Conservation (phyloP, 2,888 invertebrate species). For the Prosopocoilus inquinatus region DNA sequence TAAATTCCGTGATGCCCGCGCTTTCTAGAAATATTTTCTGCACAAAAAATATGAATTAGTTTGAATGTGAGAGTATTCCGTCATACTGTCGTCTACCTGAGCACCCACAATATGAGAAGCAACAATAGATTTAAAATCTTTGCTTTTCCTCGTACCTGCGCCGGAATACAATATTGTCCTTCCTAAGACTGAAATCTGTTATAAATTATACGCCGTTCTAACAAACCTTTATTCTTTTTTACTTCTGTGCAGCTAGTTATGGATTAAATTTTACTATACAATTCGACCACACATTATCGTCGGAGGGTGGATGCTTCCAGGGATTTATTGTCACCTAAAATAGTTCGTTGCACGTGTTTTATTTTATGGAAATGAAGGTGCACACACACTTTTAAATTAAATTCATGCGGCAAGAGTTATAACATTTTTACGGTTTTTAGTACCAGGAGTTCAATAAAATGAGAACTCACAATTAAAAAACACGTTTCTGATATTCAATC, state of each 20-base stretch:
- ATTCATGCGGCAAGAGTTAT: too few relatives aligned
- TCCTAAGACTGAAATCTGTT: constrained; percentile 40
- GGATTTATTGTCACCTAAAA: constrained; percentile 1
- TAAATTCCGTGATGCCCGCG: neutral
- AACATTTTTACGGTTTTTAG: too few relatives aligned
- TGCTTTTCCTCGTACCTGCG: constrained; percentile 47
- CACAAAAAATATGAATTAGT: neutral
- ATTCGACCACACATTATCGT: constrained; percentile 21
- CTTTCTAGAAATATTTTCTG: neutral
- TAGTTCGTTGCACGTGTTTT: neutral
- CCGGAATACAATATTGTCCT: constrained; percentile 45
- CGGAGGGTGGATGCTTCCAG: constrained; percentile 1
- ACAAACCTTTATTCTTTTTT: constrained; percentile 33
- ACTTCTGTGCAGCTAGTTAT: constrained; percentile 39
- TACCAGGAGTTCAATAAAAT: too few relatives aligned
- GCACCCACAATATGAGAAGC: constrained; percentile 46
- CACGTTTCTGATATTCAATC: too few relatives aligned
- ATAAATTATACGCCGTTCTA: constrained; percentile 41
- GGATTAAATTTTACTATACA: constrained; percentile 35
- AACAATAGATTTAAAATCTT: constrained; percentile 48
- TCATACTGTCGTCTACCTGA: constrained; percentile 28
- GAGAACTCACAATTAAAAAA: too few relatives aligned
- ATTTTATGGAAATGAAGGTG: neutral
- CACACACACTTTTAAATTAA: too few relatives aligned
- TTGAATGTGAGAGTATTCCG: neutral